These are phyloP conservation scores for Platorchestia sp. DNA, from an alignment of 1,140 invertebrate species.

Conservation along the genomic window DNA sequence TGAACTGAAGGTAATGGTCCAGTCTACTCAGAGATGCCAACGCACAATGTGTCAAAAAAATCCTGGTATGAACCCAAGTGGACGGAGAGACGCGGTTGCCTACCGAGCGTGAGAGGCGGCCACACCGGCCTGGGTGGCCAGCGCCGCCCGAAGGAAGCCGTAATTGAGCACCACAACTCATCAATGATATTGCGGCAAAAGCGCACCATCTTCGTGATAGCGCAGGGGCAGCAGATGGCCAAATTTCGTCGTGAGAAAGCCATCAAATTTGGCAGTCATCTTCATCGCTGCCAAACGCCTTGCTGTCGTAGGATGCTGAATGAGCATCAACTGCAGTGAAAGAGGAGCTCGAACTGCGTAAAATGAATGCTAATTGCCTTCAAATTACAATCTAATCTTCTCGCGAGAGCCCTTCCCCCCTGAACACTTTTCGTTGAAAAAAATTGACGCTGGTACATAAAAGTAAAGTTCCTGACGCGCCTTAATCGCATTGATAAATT, in stretches of 20 bases:
- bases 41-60: too few relatives aligned
- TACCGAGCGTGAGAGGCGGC: background rate
- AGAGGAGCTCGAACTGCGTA: background rate
- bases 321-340: background rate
- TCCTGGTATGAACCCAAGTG: too few relatives aligned
- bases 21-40: too few relatives aligned
- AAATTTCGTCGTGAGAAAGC: slow-evolving; percentile 17
- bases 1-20: too few relatives aligned
- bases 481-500: too few relatives aligned
- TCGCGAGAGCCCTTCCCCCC: too few relatives aligned
- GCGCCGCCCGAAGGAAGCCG: background rate
- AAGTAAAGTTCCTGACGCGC: too few relatives aligned
- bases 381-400: too few relatives aligned
- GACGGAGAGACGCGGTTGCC: background rate
- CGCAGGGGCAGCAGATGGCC: background rate
- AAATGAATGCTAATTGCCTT: too few relatives aligned
- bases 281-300: background rate
- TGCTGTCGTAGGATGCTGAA: background rate
- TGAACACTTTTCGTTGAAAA: too few relatives aligned
- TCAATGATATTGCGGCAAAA: slow-evolving; percentile 40
- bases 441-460: too few relatives aligned
- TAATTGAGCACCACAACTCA: slow-evolving; percentile 20
- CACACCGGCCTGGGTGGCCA: background rate
- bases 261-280: slow-evolving; percentile 6
- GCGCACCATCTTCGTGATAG: background rate